phyloP scores from a whole-genome alignment of 2,888 invertebrate genomes.

The Clepsis dumicolana region DNA sequence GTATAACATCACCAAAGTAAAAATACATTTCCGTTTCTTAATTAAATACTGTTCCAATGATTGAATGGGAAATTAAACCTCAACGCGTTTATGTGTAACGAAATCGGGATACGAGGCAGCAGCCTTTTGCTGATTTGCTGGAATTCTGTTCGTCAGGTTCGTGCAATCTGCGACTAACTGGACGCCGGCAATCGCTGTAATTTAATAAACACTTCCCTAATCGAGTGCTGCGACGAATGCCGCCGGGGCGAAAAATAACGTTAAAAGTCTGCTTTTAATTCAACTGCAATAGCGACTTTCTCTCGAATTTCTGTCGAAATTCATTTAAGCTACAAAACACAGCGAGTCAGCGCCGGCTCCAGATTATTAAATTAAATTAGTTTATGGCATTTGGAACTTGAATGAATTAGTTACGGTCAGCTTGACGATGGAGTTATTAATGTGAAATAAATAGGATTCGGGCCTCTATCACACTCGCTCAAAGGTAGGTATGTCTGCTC shows the following conservation, averaged over 20 bases:
- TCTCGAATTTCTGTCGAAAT: constrained; percentile 40
- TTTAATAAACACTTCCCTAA: constrained; percentile 81
- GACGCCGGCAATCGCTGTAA: constrained; percentile 76
- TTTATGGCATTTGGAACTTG: constrained; percentile 36
- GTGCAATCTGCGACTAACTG: constrained; percentile 76
- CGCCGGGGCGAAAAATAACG: constrained; percentile 65
- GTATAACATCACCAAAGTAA: neutral
- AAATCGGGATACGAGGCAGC: constrained; percentile 46
- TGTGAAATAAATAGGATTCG: constrained; percentile 36
- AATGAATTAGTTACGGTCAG: constrained; percentile 32
- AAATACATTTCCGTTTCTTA: neutral
- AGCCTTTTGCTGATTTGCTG: constrained; percentile 62
- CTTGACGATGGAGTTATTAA: constrained; percentile 30
- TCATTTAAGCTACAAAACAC: constrained; percentile 35
- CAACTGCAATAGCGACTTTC: constrained; percentile 36
- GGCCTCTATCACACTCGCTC: neutral
- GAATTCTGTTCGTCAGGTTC: constrained; percentile 64
- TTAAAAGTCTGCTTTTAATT: constrained; percentile 58
- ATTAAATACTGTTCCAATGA: constrained; percentile 8
- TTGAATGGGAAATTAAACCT: constrained; percentile 15
- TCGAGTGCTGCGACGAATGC: constrained; percentile 71
- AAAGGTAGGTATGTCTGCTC: neutral
- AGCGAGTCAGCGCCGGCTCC: constrained; percentile 20
- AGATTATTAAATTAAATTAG: constrained; percentile 38
- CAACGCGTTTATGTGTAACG: constrained; percentile 50